Evolutionary conservation across 1,140 invertebrate genomes (phyloP).

Genomic region (Orius laevigatus): DNA sequence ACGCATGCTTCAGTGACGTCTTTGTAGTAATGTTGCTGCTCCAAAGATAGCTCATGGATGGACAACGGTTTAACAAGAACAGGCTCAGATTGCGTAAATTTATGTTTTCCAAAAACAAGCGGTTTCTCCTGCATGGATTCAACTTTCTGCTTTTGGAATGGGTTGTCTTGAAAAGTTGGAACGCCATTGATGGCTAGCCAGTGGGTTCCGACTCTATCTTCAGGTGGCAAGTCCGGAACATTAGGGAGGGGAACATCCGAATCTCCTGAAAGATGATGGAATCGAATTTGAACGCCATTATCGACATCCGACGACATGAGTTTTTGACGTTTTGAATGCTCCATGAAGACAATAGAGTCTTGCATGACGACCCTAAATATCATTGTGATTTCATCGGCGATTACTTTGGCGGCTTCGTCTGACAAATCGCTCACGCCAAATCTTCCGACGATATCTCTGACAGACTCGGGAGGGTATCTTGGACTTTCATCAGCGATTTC

Average conservation of each 20-base stretch:
- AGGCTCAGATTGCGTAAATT: slow-evolving; percentile 71
- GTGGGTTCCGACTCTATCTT: no score
- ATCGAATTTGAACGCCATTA: no score
- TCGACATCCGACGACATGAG: slow-evolving; percentile 75
- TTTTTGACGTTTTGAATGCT: slow-evolving; percentile 72
- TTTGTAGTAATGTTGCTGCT: slow-evolving; percentile 98
- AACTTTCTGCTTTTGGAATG: no score
- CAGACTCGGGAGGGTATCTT: no score
- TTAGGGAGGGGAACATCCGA: no score
- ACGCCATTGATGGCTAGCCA: no score
- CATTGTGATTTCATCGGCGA: slow-evolving; percentile 87
- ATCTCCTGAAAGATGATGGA: no score
- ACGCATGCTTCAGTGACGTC: slow-evolving; percentile 99
- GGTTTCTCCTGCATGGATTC: no score
- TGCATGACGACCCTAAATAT: slow-evolving; percentile 30
- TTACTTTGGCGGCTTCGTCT: slow-evolving; percentile 80
- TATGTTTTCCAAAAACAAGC: no score
- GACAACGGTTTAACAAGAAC: slow-evolving; percentile 90
- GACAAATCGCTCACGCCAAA: slow-evolving; percentile 60
- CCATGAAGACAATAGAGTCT: slow-evolving; percentile 87
- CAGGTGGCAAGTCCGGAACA: no score
- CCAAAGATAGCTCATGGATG: slow-evolving; percentile 90
- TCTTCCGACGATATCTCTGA: slow-evolving; percentile 88
- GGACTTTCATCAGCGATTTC: no score
- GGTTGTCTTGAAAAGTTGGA: no score